Evolutionary conservation across 2,113 vertebrate genomes (phyloP), one percentile per base, ranked within the genome.

Genomic region (Gulo gulo): DNA sequence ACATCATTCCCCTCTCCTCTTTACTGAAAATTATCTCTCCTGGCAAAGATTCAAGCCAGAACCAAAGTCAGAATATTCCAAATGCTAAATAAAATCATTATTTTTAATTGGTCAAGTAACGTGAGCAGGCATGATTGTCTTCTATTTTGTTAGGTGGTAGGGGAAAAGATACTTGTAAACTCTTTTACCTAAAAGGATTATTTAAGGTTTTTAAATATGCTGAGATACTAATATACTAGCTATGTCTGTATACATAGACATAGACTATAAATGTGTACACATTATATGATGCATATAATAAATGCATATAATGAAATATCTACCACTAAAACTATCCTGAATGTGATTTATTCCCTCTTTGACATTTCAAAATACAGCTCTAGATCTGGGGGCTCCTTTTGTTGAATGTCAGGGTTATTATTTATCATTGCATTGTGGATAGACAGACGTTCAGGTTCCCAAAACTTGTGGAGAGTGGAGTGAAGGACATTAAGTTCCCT

Each of bases 301-400:
- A 73, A 73, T 21, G 18, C 45, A n/a, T 76, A 39, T 87, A 69
- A 61, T 78, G 67, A 82, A 95, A 94, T 80, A 61, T 92, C n/a
- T 93, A 85, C 73, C 61, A 89, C 21, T 94, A 24, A 93, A 74
- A 71, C 21, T 91, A 82, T 79, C 31, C 24, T 76, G 34, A 95
- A 42, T 81, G 20, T 85, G 11, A 63, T 55, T 87, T 69, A 42
- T 76, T 97, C 55, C 57, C n/a, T 65, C 7, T 93, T 82, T 91
- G 14, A 95, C 74, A 93, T 96, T 92, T 95, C 76, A 93, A 14
- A 80, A 79, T 88, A 12, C 20, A 50, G 65, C 91, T 94, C 55
- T 86, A 31, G 12, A n/a, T 73, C 94, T 80, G 93, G 21, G 76
- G 59, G 20, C 52, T 96, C 50, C 24, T 95, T 95, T 92, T 45